phyloP scores from a whole-genome alignment of 2,797 vertebrate genomes.

The Siniperca obscura region DNA sequence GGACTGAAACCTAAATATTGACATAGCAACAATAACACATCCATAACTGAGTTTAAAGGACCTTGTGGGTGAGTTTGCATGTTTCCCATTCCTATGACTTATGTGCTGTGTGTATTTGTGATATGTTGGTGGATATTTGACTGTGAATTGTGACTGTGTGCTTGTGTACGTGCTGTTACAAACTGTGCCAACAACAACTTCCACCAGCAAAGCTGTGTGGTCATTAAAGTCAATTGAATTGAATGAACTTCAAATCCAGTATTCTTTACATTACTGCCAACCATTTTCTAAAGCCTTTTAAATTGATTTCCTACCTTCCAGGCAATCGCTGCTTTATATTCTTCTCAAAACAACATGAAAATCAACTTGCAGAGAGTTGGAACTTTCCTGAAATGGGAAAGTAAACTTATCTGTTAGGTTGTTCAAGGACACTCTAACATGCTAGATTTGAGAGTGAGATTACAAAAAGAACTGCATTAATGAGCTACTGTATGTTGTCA shows the following conservation, averaged over 20 bases:
- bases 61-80: background rate
- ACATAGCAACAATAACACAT: background rate
- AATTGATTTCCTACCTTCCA: slow-evolving; percentile 38
- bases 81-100: background rate
- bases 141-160: background rate
- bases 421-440: slow-evolving; percentile 22
- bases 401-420: background rate
- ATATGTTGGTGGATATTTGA: background rate
- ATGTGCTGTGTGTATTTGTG: background rate
- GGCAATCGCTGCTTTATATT: background rate
- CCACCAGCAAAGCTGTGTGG: background rate
- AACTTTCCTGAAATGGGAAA: slow-evolving; percentile 14
- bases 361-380: slow-evolving; percentile 20
- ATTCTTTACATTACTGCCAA: slow-evolving; percentile 21
- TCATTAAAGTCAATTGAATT: slow-evolving; percentile 19
- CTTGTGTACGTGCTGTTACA: background rate
- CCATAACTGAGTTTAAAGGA: slow-evolving; percentile 13
- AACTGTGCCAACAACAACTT: slow-evolving; percentile 13
- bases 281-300: slow-evolving; percentile 41
- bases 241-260: slow-evolving; percentile 14
- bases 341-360: slow-evolving; percentile 16
- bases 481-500: background rate
- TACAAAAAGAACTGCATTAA: background rate
- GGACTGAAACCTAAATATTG: background rate
- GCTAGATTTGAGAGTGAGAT: background rate